Evolutionary conservation across 2,888 invertebrate genomes (phyloP), one percentile per base, ranked within the genome.

Genomic region (Pseudococcus jackbeardsleyi): DNA sequence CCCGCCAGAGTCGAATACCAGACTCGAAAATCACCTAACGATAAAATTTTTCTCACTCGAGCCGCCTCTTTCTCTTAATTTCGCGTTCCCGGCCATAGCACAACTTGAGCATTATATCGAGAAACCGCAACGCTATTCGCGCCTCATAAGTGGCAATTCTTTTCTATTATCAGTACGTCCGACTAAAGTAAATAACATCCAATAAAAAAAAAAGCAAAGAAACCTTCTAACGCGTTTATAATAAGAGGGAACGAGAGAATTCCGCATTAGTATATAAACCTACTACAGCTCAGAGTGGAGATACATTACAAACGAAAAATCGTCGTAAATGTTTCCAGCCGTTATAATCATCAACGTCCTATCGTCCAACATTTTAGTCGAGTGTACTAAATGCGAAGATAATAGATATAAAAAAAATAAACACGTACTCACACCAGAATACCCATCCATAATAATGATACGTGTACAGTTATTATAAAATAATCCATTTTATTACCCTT

Each of bases 401-500:
- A 79, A 79, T 42, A 79, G 42, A 79, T 79, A 42, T 42, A 79
- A 72, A 72, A 72, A 42, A 42, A 79, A 33, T 79, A 79, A 79
- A 79, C 59, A 59, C 59, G 59, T 19, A 59, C 59, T 59, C 59
- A 59, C 59, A 59, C 59, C 7, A 59, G 19, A n/a, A n/a, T 11
- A 79, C 39, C 42, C 17, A 79, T 9, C 39, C 1, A 42, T 33
- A 33, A 33, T 33, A 33, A 33, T 33, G 26, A 33, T 33, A 17
- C 79, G 42, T 79, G n/a, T 79, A 79, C 79, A 42, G 42, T 79
- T 79, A 79, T 79, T 79, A 79, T 79, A 79, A 79, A 79, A 39
- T 79, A 79, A 79, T 79, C 79, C 79, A 42, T 79, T 79, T 79
- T 79, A 79, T 79, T 79, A 42, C 79, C 79, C 79, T 79, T 79